Evolutionary conservation across 2,888 invertebrate species (phyloP).

Genomic region (Tenthredo scrophulariae): DNA sequence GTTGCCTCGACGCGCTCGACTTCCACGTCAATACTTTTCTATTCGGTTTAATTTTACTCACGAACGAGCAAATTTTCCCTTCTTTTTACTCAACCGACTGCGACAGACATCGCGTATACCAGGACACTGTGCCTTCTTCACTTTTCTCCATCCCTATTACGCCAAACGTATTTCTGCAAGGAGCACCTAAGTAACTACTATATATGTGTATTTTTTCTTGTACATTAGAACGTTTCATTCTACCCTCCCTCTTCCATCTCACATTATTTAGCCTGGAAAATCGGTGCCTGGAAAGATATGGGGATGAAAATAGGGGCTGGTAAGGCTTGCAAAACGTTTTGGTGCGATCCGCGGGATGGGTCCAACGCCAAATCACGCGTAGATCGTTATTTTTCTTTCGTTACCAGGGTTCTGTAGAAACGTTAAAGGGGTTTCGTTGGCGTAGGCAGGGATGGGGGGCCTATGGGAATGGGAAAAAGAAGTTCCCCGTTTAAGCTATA

Average conservation of each 20-base stretch:
- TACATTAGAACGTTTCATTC: not conserved
- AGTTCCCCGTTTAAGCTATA: constrained; percentile 30
- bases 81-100: constrained; percentile 54
- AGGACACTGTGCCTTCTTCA: not conserved
- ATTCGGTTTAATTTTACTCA: constrained; percentile 64
- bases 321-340: constrained; percentile 25
- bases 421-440: constrained; percentile 9
- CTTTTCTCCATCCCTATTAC: not conserved
- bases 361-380: constrained; percentile 46
- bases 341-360: constrained; percentile 7
- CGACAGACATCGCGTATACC: constrained; percentile 41
- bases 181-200: not conserved
- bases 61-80: constrained; percentile 54
- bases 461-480: not conserved
- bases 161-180: not conserved
- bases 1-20: constrained; percentile 59
- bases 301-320: constrained; percentile 19
- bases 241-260: not conserved
- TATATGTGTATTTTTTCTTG: not conserved
- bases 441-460: not conserved
- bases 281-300: constrained; percentile 15
- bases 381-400: constrained; percentile 45
- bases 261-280: constrained; percentile 12
- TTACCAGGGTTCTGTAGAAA: constrained; percentile 19
- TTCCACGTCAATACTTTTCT: constrained; percentile 60